Percentiles rank a stretch among this genome's conserved stretches.
These are phyloP conservation scores for Lepus americanus DNA, from an alignment of 2,113 vertebrate genomes.

Conservation along the genomic window DNA sequence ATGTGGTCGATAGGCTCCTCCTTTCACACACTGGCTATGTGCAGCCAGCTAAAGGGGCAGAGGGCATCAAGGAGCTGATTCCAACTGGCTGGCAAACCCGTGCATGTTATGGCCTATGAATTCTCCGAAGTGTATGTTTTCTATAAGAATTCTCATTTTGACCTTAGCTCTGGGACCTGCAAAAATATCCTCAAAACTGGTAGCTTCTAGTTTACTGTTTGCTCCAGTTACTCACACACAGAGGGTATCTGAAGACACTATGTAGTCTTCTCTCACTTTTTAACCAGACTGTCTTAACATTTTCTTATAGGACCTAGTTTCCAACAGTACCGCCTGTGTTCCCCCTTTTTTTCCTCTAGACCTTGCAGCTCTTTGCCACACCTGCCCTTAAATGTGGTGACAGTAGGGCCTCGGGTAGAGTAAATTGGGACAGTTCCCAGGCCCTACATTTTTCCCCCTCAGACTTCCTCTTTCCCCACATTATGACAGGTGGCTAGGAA, in stretches of 20 bases:
- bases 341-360: neutral
- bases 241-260: neutral
- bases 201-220: neutral
- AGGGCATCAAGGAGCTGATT: neutral
- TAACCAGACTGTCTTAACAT: neutral
- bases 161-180: neutral
- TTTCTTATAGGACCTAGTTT: neutral
- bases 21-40: neutral
- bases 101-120: no score
- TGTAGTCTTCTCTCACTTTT: neutral
- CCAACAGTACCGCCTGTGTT: neutral
- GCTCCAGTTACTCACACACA: neutral
- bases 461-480: neutral
- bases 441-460: neutral
- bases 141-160: neutral
- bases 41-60: neutral
- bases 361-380: neutral
- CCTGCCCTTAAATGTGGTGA: slow-evolving; percentile 26
- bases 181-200: neutral
- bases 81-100: neutral
- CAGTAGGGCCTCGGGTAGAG: neutral
- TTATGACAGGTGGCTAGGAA: slow-evolving; percentile 48
- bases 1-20: neutral
- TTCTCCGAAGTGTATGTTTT: neutral
- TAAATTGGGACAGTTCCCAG: slow-evolving; percentile 43